Base-by-base conservation (phyloP, 2,797 vertebrate species). In the Pagetopsis macropterus region DNA sequence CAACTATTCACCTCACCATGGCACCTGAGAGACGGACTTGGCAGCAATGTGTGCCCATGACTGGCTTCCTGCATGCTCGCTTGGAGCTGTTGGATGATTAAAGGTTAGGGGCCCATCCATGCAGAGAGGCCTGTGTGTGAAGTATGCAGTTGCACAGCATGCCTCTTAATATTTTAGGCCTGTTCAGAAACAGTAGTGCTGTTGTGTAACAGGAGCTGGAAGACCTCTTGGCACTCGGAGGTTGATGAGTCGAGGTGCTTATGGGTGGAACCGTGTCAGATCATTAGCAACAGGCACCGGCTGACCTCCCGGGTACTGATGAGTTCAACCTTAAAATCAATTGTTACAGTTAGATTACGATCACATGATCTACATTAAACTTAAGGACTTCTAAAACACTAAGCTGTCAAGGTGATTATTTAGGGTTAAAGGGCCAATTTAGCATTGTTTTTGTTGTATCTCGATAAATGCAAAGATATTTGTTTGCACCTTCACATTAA, bases 101-200 rank as follows among this genome's bases (percentile, higher is more conserved):
- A 91, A 92, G 89, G 87, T 91, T 85, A 91, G 19, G 65, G 61
- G 75, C 78, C 52, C 73, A 59, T 86, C 79, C 88, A 79, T 70
- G 84, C 86, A 70, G 90, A 67, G 84, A 75, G 59, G 60, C 45
- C 37, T 11, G 79, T 76, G 78, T 89, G 79, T 84, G 88, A 88
- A 80, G 87, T 77, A 70, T 71, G 75, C 84, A 46, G 61, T 65
- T 56, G 67, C 84, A 71, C 86, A 82, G 84, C 81, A 64, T 19
- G 87, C 60, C 87, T 81, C 75, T 92, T 85, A 91, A 91, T 93
- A 92, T 92, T 93, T 93, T 72, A 92, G 78, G 77, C 72, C 70
- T 41, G 49, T 59, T 86, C 83, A 81, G 91, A 90, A 92, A 93
- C 89, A 82, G 82, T 76, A 91, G 90, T 84, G 86, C 80, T 89